phyloP scores from a whole-genome alignment of 2,888 invertebrate genomes.

The Dastarcus helophoroides region DNA sequence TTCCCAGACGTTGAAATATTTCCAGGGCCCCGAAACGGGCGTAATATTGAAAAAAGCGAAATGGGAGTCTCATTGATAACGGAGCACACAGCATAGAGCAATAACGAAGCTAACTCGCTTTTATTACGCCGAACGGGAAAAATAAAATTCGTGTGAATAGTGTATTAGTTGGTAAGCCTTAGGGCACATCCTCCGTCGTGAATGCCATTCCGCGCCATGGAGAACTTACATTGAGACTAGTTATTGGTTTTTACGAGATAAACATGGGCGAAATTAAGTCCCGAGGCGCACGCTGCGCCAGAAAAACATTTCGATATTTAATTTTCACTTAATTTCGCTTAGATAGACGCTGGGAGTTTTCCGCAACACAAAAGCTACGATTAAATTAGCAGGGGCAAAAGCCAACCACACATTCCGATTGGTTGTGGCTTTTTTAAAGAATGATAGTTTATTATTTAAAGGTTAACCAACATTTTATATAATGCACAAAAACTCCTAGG shows the following conservation, averaged over 20 bases:
- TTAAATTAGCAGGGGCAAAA: background rate
- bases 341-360: no score
- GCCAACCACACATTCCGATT: no score
- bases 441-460: no score
- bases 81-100: slow-evolving; percentile 16
- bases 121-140: slow-evolving; percentile 29
- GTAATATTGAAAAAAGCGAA: no score
- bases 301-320: slow-evolving; percentile 39
- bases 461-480: no score
- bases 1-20: no score
- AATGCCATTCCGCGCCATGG: slow-evolving; percentile 8
- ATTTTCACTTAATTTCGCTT: slow-evolving; percentile 35
- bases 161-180: slow-evolving; percentile 8
- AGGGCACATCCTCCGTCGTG: no score
- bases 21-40: no score
- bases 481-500: no score
- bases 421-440: no score
- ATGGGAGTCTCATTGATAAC: no score
- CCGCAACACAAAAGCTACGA: slow-evolving; percentile 7
- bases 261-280: slow-evolving; percentile 39
- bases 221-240: slow-evolving; percentile 15
- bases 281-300: slow-evolving; percentile 32
- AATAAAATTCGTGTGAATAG: slow-evolving; percentile 33
- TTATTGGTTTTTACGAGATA: slow-evolving; percentile 40
- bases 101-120: slow-evolving; percentile 28